Base-by-base conservation (phyloP, 2,797 vertebrate species). In the Myoxocephalus aenaeus region DNA sequence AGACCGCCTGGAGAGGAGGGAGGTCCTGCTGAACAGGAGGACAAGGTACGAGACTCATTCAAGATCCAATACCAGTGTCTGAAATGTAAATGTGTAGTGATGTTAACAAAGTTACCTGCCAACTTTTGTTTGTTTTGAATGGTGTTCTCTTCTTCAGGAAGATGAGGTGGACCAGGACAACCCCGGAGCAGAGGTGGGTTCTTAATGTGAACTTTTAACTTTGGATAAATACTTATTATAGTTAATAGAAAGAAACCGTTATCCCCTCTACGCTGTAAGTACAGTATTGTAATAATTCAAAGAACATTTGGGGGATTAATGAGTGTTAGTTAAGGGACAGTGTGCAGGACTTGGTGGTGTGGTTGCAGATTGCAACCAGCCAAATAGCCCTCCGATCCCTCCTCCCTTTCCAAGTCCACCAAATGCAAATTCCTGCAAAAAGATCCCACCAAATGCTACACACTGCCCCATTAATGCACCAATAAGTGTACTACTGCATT, bases 81-180 rank as follows among this genome's bases (percentile, higher is more conserved):
- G 4, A 57, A 36, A 29, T 44, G 2, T 18, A 20, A 29, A 36
- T 38, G 22, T 63, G 13, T 20, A 3, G 18, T 40, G 8, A 67
- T 17, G 3, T 44, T 34, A 7, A 4, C 17, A 18, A 7, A 34
- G 54, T 58, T 48, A 1, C 22, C 54, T 73, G 48, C 56, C 20
- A 59, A 36, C 27, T 10, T 13, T n/a, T 4, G 13, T 63, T 5
- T 40, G 38, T 22, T 15, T 20, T 59, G 32, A 58, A 59, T 51
- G 17, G 7, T 73, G 3, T 83, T 5, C 13, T 92, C 17, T 90
- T 13, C 92, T 84, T 80, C 87, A 96, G 95, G 91, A 96, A 87
- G 98, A 99, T 36, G 97, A 99, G 0, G 93, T 87, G 38, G 98
- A 99, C 51, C 95, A 92, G 85, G 98, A 99, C 66, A 97, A 96